These are phyloP conservation scores for Hiodon alosoides DNA, from an alignment of 2,113 vertebrate genomes.

Conservation along the genomic window DNA sequence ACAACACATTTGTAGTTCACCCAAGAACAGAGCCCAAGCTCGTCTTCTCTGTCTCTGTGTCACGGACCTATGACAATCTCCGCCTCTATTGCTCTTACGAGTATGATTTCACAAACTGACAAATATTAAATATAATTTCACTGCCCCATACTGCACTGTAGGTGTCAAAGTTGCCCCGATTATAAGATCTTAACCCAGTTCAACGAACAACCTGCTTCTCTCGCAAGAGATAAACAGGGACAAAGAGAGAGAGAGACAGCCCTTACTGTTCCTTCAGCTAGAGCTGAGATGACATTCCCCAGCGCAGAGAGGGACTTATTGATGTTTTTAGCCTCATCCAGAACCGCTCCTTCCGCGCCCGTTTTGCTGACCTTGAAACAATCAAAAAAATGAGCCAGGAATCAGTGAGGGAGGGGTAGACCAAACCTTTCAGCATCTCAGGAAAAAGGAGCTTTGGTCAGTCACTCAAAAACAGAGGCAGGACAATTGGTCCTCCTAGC, in stretches of 20 bases:
- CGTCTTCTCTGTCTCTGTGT: no score
- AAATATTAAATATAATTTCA: no score
- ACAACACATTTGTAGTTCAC: background rate
- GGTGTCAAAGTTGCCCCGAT: background rate
- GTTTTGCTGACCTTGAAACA: conserved; percentile 80
- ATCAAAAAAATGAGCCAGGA: conserved; percentile 6
- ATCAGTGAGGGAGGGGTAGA: background rate
- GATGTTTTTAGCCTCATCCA: conserved; percentile 86
- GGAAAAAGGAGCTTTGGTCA: background rate
- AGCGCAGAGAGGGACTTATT: conserved; percentile 84
- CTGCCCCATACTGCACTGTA: background rate
- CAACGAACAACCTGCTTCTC: no score
- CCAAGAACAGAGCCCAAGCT: background rate
- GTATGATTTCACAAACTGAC: no score
- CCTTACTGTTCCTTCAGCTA: conserved; percentile 81
- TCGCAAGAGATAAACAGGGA: background rate
- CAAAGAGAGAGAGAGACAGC: conserved; percentile 16
- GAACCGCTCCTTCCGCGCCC: conserved; percentile 77
- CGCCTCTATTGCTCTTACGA: no score
- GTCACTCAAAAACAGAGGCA: background rate
- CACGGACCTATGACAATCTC: no score
- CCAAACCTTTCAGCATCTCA: background rate
- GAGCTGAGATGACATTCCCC: conserved; percentile 81
- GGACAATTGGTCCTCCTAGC: background rate
- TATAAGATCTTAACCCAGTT: no score